Percentiles rank a stretch among this genome's conserved stretches.
phyloP scores from a whole-genome alignment of 2,888 invertebrate genomes.

The Caenorhabditis sp. region DNA sequence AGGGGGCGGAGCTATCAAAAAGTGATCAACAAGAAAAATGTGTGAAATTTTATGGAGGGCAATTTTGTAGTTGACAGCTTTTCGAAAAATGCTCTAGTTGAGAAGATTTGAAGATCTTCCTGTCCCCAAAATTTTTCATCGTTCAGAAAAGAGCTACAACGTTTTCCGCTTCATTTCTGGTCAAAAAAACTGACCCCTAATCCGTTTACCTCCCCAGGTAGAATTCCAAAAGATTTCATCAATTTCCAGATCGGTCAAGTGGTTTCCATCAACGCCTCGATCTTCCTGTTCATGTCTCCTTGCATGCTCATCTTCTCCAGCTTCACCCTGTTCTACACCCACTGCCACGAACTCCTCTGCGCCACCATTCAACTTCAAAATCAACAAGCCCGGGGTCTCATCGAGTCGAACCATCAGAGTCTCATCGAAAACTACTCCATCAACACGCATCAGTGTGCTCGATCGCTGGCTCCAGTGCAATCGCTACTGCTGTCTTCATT shows the following conservation, averaged over 20 bases:
- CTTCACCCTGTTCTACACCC: conserved; percentile 66
- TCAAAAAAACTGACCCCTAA: no score
- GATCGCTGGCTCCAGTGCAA: conserved; percentile 62
- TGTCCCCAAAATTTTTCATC: no score
- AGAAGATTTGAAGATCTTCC: no score
- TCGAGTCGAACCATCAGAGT: conserved; percentile 44
- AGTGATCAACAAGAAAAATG: no score
- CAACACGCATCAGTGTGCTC: conserved; percentile 60
- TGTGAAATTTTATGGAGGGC: no score
- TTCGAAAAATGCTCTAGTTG: no score
- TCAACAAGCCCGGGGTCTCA: conserved; percentile 53
- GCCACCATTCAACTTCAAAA: conserved; percentile 69
- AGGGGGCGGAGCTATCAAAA: no score
- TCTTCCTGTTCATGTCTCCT: conserved; percentile 68
- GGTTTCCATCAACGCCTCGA: conserved; percentile 55
- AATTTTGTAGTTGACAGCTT: no score
- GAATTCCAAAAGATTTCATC: no score
- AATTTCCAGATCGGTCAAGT: conserved; percentile 67
- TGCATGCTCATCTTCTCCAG: conserved; percentile 59
- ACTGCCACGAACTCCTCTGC: conserved; percentile 69
- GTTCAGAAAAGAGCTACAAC: no score
- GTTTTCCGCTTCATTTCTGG: no score
- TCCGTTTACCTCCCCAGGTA: not conserved
- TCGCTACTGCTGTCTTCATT: conserved; percentile 66
- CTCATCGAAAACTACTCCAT: conserved; percentile 53